Evolutionary conservation across 2,888 invertebrate genomes (phyloP).

Genomic region (Idaea dimidiata): DNA sequence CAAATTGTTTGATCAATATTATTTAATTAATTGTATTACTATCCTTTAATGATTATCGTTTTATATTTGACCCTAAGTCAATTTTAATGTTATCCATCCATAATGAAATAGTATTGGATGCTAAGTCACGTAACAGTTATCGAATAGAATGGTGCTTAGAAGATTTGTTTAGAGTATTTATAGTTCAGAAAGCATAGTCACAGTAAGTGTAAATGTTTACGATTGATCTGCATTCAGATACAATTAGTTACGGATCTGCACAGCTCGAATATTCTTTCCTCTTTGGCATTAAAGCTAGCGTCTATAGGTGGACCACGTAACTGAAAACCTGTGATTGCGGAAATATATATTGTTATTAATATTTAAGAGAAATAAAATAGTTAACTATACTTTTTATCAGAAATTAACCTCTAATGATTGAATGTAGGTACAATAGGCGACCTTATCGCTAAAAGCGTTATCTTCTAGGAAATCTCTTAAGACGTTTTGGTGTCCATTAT

Average conservation of each 20-base stretch:
- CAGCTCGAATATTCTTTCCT: slow-evolving; percentile 35
- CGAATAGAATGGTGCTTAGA: slow-evolving; percentile 81
- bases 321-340: too few species aligned
- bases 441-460: too few species aligned
- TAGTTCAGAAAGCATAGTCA: slow-evolving; percentile 56
- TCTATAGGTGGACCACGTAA: background rate
- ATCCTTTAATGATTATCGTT: slow-evolving; percentile 58
- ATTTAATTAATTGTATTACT: slow-evolving; percentile 50
- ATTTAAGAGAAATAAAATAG: too few species aligned
- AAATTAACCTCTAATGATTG: too few species aligned
- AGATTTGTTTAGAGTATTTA: slow-evolving; percentile 72
- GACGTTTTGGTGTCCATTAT: too few species aligned
- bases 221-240: slow-evolving; percentile 49
- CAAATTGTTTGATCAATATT: slow-evolving; percentile 67
- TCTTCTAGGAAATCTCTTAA: too few species aligned
- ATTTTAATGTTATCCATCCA: slow-evolving; percentile 64
- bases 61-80: slow-evolving; percentile 66
- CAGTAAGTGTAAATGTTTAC: slow-evolving; percentile 50
- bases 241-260: slow-evolving; percentile 34
- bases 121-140: slow-evolving; percentile 76
- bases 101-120: slow-evolving; percentile 70
- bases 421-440: too few species aligned
- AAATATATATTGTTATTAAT: too few species aligned
- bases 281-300: slow-evolving; percentile 28
- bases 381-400: too few species aligned